Percentiles rank a stretch among this genome's conserved stretches.
Evolutionary conservation across 2,888 invertebrate genomes (phyloP).

Genomic region (Panopea generosa): DNA sequence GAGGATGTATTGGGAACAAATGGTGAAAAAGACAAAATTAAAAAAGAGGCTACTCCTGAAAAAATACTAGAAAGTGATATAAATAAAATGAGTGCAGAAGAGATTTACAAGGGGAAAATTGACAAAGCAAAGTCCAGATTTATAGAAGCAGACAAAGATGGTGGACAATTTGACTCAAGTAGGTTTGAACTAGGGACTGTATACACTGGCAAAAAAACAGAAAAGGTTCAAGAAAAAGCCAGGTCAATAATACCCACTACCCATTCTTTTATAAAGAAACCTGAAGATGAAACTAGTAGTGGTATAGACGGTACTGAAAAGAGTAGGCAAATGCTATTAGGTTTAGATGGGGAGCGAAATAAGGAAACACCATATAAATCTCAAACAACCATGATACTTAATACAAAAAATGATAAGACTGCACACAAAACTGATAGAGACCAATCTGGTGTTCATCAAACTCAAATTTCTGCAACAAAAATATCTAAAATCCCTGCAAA

Average conservation of each 20-base stretch:
- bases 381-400: too few species aligned
- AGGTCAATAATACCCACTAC: too few species aligned
- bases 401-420: too few species aligned
- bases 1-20: constrained; percentile 58
- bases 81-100: constrained; percentile 26
- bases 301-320: too few species aligned
- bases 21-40: constrained; percentile 21
- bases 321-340: too few species aligned
- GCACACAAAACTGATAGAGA: too few species aligned
- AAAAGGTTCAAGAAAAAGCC: constrained; percentile 14
- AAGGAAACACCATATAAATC: too few species aligned
- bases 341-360: too few species aligned
- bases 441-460: too few species aligned
- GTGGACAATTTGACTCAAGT: constrained; percentile 28
- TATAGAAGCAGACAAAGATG: constrained; percentile 11
- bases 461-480: too few species aligned
- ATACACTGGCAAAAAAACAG: constrained; percentile 29
- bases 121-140: constrained; percentile 51
- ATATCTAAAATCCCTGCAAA: neutral
- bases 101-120: constrained; percentile 46
- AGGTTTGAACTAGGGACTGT: constrained; percentile 52
- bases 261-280: too few species aligned
- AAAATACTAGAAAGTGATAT: constrained; percentile 16
- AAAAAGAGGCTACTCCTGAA: constrained; percentile 2
- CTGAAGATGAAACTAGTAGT: neutral